These are phyloP conservation scores for Hoplodrina blanda DNA, from an alignment of 2,888 invertebrate genomes.

Conservation along the genomic window DNA sequence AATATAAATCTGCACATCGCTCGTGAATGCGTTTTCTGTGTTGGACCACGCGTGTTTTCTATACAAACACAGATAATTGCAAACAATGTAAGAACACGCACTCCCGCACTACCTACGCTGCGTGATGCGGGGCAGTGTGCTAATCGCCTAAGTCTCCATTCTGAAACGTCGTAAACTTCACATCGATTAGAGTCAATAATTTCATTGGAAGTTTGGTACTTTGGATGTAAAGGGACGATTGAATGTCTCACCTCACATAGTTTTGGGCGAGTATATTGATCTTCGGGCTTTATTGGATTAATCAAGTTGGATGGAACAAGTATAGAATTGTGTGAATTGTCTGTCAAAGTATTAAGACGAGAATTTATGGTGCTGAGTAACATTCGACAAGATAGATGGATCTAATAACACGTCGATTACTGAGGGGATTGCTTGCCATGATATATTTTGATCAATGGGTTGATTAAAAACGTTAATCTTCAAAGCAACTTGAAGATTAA, in stretches of 20 bases:
- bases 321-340: slow-evolving; percentile 30
- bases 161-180: slow-evolving; percentile 82
- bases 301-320: slow-evolving; percentile 24
- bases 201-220: slow-evolving; percentile 72
- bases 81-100: too few relatives aligned
- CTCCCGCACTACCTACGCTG: too few relatives aligned
- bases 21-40: too few relatives aligned
- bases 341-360: slow-evolving; percentile 43
- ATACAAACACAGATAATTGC: too few relatives aligned
- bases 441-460: slow-evolving; percentile 16
- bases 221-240: slow-evolving; percentile 63
- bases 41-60: too few relatives aligned
- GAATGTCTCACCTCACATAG: slow-evolving; percentile 63
- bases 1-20: too few relatives aligned
- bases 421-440: slow-evolving; percentile 11
- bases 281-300: slow-evolving; percentile 58
- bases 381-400: slow-evolving; percentile 32
- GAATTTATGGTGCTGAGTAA: slow-evolving; percentile 9
- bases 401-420: slow-evolving; percentile 28
- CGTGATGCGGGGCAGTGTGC: too few relatives aligned
- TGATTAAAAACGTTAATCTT: slow-evolving; percentile 10
- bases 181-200: slow-evolving; percentile 83
- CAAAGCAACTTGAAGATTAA: slow-evolving; percentile 1
- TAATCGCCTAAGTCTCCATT: slow-evolving; percentile 49
- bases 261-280: slow-evolving; percentile 52